A percentile compares a stretch with the other conserved stretches of the same genome.
These are phyloP conservation scores for Coregonus clupeaformis DNA, from an alignment of 2,113 vertebrate species.

Conservation along the genomic window DNA sequence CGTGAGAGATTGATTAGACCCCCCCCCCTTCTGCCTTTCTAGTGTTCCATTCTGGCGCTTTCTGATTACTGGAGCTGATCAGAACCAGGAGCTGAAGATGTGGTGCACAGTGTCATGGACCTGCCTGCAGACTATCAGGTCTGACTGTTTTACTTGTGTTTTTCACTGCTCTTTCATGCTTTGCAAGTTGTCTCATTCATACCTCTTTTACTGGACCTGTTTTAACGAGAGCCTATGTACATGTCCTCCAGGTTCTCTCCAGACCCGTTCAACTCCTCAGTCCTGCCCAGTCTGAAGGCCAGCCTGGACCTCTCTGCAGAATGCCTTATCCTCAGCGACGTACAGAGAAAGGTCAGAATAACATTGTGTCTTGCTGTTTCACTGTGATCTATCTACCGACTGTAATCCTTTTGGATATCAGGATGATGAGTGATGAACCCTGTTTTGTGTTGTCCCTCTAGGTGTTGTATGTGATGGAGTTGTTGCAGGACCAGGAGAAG, in stretches of 20 bases:
- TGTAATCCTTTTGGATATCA: not conserved
- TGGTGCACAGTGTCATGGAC: conserved; percentile 99
- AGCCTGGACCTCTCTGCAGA: conserved; percentile 93
- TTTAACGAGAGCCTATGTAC: not conserved
- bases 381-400: not conserved
- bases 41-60: conserved; percentile 98
- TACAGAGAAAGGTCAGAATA: conserved; percentile 88
- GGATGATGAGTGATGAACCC: not conserved
- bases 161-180: not conserved
- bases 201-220: not conserved
- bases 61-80: conserved; percentile 94
- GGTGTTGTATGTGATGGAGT: conserved; percentile 98
- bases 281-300: conserved; percentile 90
- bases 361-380: not conserved
- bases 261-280: conserved; percentile 86
- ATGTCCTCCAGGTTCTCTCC: conserved; percentile 84
- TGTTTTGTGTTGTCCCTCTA: conserved; percentile 41
- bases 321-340: conserved; percentile 92
- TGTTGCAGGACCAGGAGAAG: conserved; percentile 92
- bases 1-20: not conserved
- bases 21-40: not conserved
- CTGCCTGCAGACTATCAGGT: conserved; percentile 92
- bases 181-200: not conserved
- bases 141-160: not conserved
- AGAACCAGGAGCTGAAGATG: conserved; percentile 95